Conservation (phyloP, 1,140 invertebrate genomes). For the Thalassaphorura encarpata region DNA sequence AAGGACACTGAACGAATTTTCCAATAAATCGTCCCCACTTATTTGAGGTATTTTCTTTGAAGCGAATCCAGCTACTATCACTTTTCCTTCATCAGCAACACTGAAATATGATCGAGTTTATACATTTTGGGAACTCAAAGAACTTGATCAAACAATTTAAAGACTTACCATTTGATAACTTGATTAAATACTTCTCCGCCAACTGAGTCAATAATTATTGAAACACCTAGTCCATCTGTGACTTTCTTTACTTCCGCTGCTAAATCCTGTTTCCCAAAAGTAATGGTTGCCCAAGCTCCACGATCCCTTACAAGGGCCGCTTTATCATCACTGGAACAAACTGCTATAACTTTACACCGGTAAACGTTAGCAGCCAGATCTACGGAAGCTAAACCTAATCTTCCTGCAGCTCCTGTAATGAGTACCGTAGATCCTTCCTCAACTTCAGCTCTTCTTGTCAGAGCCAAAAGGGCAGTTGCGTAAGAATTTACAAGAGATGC, state of each 20-base stretch:
- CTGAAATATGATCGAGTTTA: conserved; percentile 32
- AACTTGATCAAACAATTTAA: background rate
- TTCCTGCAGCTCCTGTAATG: conserved; percentile 49
- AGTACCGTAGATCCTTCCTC: conserved; percentile 45
- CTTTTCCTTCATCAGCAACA: conserved; percentile 43
- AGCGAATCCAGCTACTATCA: conserved; percentile 48
- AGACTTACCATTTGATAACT: conserved; percentile 43
- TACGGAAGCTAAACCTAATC: conserved; percentile 45
- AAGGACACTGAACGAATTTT: conserved; percentile 42
- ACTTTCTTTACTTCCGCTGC: conserved; percentile 44
- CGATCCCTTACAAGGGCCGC: conserved; percentile 44
- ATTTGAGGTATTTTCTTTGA: conserved; percentile 39
- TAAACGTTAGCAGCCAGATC: conserved; percentile 53
- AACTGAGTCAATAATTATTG: conserved; percentile 49
- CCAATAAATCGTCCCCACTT: conserved; percentile 35
- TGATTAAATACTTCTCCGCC: conserved; percentile 48
- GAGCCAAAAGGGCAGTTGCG: conserved; percentile 47
- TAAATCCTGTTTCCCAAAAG: conserved; percentile 45
- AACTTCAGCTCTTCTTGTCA: conserved; percentile 44
- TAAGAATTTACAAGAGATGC: conserved; percentile 48
- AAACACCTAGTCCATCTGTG: conserved; percentile 45
- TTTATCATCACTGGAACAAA: conserved; percentile 48
- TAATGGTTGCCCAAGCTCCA: conserved; percentile 50
- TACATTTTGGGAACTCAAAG: background rate
- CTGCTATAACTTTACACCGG: conserved; percentile 47